Evolutionary conservation across 2,888 invertebrate species (phyloP).

Genomic region (Junonia oenone): DNA sequence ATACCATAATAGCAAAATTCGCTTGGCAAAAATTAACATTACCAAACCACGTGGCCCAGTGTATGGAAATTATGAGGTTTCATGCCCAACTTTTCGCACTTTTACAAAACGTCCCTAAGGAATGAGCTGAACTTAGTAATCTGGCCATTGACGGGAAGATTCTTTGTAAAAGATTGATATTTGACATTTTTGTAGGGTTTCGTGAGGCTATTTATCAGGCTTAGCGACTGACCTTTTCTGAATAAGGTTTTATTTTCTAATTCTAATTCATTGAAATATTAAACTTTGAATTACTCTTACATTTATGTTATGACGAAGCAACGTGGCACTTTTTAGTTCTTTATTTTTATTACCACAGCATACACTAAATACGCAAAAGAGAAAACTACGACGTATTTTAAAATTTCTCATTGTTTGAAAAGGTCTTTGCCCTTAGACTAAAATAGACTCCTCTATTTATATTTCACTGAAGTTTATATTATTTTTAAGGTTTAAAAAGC

Average conservation of each 20-base stretch:
- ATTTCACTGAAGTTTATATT: slow-evolving; percentile 4
- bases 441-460: slow-evolving; percentile 16
- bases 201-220: not conserved
- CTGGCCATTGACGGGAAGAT: slow-evolving; percentile 21
- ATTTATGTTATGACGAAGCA: not conserved
- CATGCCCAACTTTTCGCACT: slow-evolving; percentile 26
- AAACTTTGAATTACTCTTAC: not conserved
- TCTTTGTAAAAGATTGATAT: slow-evolving; percentile 10
- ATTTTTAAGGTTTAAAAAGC: not conserved
- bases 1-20: slow-evolving; percentile 11
- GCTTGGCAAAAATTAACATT: not conserved
- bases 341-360: slow-evolving; percentile 8
- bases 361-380: not conserved
- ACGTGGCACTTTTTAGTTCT: not conserved
- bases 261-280: not conserved
- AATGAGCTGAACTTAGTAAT: slow-evolving; percentile 27
- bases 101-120: slow-evolving; percentile 24
- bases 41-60: slow-evolving; percentile 9
- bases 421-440: slow-evolving; percentile 12
- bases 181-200: slow-evolving; percentile 6
- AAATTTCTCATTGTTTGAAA: slow-evolving; percentile 4
- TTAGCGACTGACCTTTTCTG: not conserved
- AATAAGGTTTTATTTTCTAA: not conserved
- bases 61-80: slow-evolving; percentile 27
- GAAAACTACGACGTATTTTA: slow-evolving; percentile 3